Conservation (phyloP, 2,888 invertebrate species). For the Hylaea fasciaria region DNA sequence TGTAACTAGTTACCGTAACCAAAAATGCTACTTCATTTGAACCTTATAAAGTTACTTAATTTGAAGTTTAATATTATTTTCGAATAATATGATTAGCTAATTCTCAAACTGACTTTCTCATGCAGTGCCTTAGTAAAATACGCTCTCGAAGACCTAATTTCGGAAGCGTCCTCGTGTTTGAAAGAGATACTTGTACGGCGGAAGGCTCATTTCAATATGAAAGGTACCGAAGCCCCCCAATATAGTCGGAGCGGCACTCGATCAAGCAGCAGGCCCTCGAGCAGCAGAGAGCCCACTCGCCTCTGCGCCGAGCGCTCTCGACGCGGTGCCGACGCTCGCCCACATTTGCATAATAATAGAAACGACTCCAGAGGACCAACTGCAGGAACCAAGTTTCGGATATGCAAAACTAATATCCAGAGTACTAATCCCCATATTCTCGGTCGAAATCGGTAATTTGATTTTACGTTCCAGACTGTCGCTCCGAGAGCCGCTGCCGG, state of each 20-base stretch:
- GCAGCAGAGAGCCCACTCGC: constrained; percentile 1
- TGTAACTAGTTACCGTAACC: no score
- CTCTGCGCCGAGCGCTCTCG: constrained; percentile 9
- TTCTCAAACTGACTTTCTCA: background rate
- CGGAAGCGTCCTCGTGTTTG: constrained; percentile 1
- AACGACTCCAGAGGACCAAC: constrained; percentile 22
- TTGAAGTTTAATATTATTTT: no score
- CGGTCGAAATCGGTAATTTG: constrained; percentile 45
- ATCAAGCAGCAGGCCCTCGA: constrained; percentile 11
- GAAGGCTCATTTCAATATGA: constrained; percentile 27
- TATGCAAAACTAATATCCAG: constrained; percentile 48
- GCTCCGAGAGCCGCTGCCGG: constrained; percentile 4
- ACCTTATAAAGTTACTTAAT: no score
- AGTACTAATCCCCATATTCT: constrained; percentile 42
- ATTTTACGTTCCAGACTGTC: constrained; percentile 38
- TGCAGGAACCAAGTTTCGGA: constrained; percentile 35
- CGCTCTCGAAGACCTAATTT: background rate
- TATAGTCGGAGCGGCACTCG: constrained; percentile 25
- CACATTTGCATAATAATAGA: constrained; percentile 33
- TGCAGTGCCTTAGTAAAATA: background rate
- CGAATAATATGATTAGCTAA: no score
- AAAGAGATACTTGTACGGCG: constrained; percentile 7
- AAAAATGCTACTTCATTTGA: no score
- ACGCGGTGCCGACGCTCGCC: constrained; percentile 21
- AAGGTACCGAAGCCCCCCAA: constrained; percentile 22